Evolutionary conservation across 2,888 invertebrate species (phyloP), one percentile per base, ranked within the genome.

Genomic region (Hoplodrina ambigua): DNA sequence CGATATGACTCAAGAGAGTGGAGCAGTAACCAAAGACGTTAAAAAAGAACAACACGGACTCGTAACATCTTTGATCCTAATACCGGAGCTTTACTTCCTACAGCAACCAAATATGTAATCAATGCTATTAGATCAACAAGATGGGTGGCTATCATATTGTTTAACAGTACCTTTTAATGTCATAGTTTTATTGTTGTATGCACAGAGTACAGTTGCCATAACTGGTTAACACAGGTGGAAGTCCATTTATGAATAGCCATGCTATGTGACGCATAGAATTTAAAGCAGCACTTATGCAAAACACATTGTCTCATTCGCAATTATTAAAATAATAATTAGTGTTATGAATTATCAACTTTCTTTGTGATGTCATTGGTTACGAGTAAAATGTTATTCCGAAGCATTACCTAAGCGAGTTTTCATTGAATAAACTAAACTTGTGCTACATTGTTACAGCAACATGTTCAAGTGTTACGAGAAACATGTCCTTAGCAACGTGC

Each of bases 211-310:
- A 50, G 66, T 66, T 41, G 50, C 78, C 78, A 55, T 78, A 81
- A 63, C 30, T 4, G 64, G 49, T 30, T 10, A 65, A 77, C 69
- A 65, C 64, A 68, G 72, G 56, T 73, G 80, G 80, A 79, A 84
- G 65, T 71, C 58, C 69, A 65, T 69, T 68, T 72, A 67, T 52
- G 72, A 60, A 53, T 17, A 65, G 19, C 11, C 44, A 64, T 30
- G 6, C 0, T 52, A 33, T 0, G 41, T 65, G 58, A 49, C 53
- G 69, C 33, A 49, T 53, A 54, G 80, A 80, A 80, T 79, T 66
- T 80, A 69, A 80, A 78, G 17, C 54, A 71, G 66, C 19, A n/a
- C 11, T n/a, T 52, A 73, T 52, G 80, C 71, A 44, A 65, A 53
- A 50, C 75, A 62, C 74, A 66, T 67, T 79, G 80, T 63, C 52